Percentiles rank a stretch among this genome's conserved stretches.
These are phyloP conservation scores for Chinchilla lanigera DNA, from an alignment of 2,113 vertebrate species.

Conservation along the genomic window DNA sequence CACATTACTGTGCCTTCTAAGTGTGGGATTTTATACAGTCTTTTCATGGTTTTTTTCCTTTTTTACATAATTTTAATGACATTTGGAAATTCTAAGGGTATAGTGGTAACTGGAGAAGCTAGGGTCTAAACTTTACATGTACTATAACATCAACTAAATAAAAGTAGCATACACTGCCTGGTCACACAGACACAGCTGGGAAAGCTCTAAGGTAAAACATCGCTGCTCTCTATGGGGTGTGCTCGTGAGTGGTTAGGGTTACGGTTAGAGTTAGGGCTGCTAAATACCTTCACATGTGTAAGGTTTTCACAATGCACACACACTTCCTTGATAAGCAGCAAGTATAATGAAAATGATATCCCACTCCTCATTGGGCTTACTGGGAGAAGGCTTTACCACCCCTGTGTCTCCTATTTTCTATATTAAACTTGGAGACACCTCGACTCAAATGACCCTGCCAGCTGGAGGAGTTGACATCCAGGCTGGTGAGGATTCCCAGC, in stretches of 20 bases:
- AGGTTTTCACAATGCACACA: not conserved
- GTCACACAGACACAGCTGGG: not conserved
- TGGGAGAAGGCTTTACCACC: not conserved
- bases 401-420: not conserved
- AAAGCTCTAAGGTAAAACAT: not conserved
- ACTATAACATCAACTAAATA: not conserved
- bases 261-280: not conserved
- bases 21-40: not conserved
- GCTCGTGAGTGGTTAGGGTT: not conserved
- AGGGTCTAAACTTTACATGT: not conserved
- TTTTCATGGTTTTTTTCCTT: not conserved
- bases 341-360: not conserved
- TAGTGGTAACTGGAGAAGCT: slow-evolving; percentile 1
- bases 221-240: not conserved
- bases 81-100: slow-evolving; percentile 5
- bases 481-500: not conserved
- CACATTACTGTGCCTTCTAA: not conserved
- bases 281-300: not conserved
- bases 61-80: slow-evolving; percentile 7
- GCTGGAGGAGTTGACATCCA: not conserved
- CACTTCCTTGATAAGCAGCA: not conserved
- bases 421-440: not conserved
- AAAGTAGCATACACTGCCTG: not conserved
- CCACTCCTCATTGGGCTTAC: not conserved
- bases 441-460: not conserved